Evolutionary conservation across 37 sponge, comb jelly and placozoan genomes (phyloP), one percentile per base, ranked within the genome.

Genomic region (Lycopodina hypogea): DNA sequence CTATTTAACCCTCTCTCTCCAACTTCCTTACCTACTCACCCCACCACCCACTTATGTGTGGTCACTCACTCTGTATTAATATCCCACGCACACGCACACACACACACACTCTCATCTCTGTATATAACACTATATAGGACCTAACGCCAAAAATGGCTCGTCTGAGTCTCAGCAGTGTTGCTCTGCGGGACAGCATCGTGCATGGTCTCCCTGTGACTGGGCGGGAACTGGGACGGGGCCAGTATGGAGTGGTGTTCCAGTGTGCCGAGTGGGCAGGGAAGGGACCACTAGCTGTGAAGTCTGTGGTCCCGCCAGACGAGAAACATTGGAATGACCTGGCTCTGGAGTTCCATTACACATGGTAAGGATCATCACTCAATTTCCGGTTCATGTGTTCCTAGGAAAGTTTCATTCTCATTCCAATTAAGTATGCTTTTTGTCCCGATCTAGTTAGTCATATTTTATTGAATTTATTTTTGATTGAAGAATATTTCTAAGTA

Each of bases 271-370:
- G 99, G 99, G 99, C 93, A 2, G 94, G 94, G 6, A 88, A 95
- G 56, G 90, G 89, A 0, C 90, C 88, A 0, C 78, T 90, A 6
- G 93, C 93, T 58, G 92, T 98, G 32, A 98, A 98, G 75, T 88
- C 92, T 45, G 94, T 98, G 2, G 91, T 93, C 0, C 99, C 99
- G 2, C 99, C 99, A 0, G 99, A 98, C 70, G 99, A 98, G 75
- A 98, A 95, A 59, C 99, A 98, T 76, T 98, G 95, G 96, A 95
- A 95, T 63, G 96, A 95, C 71, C 88, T 98, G 14, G 99, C 99
- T 18, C 83, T 98, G 56, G 99, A 98, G 84, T 98, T 98, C 79
- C 96, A 98, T 73, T 98, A 98, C 72, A 93, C 93, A 0, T 93
- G 98, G 98, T 97, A 53, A 55, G 84, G 78, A 14, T 1, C 24